Base-by-base conservation (phyloP, 92 coral and sea anemone species). In the Epizoanthus ramosus region DNA sequence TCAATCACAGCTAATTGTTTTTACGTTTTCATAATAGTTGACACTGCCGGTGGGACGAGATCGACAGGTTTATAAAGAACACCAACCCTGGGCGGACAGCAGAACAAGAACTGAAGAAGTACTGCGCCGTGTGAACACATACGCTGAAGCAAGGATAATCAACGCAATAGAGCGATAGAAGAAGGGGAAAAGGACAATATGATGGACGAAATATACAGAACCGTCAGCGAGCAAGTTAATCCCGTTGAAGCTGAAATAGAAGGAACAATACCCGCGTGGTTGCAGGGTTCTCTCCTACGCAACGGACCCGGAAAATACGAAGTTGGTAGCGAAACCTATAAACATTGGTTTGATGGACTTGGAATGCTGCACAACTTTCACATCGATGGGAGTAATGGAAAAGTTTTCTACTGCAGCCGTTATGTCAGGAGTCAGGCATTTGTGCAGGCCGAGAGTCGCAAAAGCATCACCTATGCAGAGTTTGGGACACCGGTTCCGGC, bases 321-420 rank as follows among this genome's bases (percentile, higher is more conserved):
- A 81, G 88, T 97, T 63, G 99, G 98, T 0, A 87, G 85, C 69
- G 92, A 94, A 23, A 71, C 92, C 2, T 94, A 90, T 85, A 97
- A 97, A 65, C 99, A 97, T 71, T 97, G 99, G 99, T 97, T 97
- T 71, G 99, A 97, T 18, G 99, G 99, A 28, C 84, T 94, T 59
- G 97, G 94, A 2, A 87, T 97, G 93, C 88, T 97, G 8, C 99
- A 97, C 52, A 89, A 92, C 71, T 96, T 92, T 80, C 74, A 84
- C 53, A 86, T 96, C 50, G 97, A 96, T 41, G 82, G 82, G 41
- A 35, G 18, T 21, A 91, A 92, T 63, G 99, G 99, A 0, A 91
- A 91, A 84, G 99, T 96, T 23, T 90, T 86, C 6, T 96, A 96
- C 73, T 75, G 88, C 45, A 96, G 99, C 64, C 95, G 95, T 59